Evolutionary conservation across 2,888 invertebrate genomes (phyloP), one percentile per base, ranked within the genome.

Genomic region (Merodon equestris): DNA sequence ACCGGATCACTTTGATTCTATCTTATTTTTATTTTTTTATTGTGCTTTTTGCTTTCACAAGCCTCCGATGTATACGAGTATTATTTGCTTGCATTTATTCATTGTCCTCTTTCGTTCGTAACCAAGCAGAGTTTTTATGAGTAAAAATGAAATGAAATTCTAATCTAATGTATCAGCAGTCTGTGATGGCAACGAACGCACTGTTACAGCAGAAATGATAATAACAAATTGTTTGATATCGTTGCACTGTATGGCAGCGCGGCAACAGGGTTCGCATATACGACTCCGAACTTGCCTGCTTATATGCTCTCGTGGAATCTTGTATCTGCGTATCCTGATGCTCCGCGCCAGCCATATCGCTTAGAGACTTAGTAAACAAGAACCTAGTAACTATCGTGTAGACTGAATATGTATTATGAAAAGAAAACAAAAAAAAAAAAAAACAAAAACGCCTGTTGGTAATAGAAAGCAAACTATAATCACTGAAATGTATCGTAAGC

Each of bases 401-500:
- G 71, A 67, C 76, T 77, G 61, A 72, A 51, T 47, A 72, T 51
- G 66, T 60, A 40, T 10, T 40, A 40, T 40, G 40, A 70, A 60
- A 60, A 64, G 50, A 9, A 45, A n/a, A n/a, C n/a, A n/a, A n/a
- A n/a, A n/a, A n/a, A n/a, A n/a, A n/a, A n/a, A n/a, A n/a, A n/a
- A n/a, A n/a, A n/a, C n/a, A 45, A 45, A 27, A 27, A 9, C 13
- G 27, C 45, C 38, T 44, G 45, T 64, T 53, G 50, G 54, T 50
- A 54, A 36, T 74, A 56, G 44, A 44, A 66, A 48, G 17, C 57
- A 58, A 38, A 48, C 19, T 17, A 5, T 27, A 63, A 12, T 15
- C 17, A 54, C 45, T 54, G 19, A 44, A 67, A 38, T 27, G 27
- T 51, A 67, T 51, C 61, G 27, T 57, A 56, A 45, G n/a, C 45